These are phyloP conservation scores for Neomonachus schauinslandi DNA, from an alignment of 2,113 vertebrate species.

Conservation along the genomic window DNA sequence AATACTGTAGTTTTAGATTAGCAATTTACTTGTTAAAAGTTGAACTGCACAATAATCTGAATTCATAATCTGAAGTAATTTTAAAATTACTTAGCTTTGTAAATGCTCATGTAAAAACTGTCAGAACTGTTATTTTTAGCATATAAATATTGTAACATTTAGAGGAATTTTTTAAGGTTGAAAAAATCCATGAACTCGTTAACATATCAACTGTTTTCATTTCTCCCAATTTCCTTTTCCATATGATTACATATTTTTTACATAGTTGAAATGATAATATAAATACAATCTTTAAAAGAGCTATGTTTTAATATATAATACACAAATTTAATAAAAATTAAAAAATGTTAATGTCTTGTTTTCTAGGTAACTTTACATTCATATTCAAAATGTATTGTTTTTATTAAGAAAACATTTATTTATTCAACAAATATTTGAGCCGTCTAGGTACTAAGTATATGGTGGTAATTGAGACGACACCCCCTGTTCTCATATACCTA, in stretches of 20 bases:
- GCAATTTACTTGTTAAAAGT: not conserved
- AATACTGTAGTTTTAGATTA: not conserved
- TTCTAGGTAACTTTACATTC: slow-evolving; percentile 4
- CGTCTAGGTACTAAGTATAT: not conserved
- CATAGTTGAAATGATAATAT: not conserved
- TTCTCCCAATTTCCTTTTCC: slow-evolving; percentile 12
- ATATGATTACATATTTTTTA: not conserved
- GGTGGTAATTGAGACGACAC: not conserved
- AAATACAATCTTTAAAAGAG: not conserved
- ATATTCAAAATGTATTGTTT: not conserved
- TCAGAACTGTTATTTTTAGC: not conserved
- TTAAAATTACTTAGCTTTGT: not conserved
- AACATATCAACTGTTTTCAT: slow-evolving; percentile 41
- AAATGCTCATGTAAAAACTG: slow-evolving; percentile 15
- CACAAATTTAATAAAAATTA: not conserved
- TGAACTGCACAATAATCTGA: not conserved
- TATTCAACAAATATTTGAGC: slow-evolving; percentile 27
- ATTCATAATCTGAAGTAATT: not conserved
- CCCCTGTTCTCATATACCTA: not conserved
- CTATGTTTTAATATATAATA: not conserved
- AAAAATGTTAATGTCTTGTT: not conserved
- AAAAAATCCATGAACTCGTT: not conserved
- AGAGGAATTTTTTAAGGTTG: not conserved
- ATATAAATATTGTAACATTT: not conserved
- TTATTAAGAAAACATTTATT: slow-evolving; percentile 38